Conservation (phyloP, 2,797 vertebrate genomes). For the Gouania willdenowi region DNA sequence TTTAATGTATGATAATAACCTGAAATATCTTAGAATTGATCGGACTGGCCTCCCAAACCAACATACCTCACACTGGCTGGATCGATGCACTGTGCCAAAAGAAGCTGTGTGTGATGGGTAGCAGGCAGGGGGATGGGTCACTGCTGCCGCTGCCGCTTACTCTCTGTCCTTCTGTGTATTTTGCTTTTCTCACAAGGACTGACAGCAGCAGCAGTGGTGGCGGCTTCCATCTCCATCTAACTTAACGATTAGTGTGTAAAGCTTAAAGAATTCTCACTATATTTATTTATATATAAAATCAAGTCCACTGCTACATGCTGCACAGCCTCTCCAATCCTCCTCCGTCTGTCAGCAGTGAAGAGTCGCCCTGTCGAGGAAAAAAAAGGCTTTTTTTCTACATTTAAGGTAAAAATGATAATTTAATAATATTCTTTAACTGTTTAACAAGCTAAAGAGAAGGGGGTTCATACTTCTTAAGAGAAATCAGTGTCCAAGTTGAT, state of each 20-base stretch:
- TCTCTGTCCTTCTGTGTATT: slow-evolving; percentile 22
- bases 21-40: background rate
- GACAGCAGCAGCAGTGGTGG: background rate
- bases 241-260: slow-evolving; percentile 17
- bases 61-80: slow-evolving; percentile 30
- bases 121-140: slow-evolving; percentile 62
- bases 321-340: slow-evolving; percentile 14
- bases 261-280: too few species aligned
- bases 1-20: too few species aligned
- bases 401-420: slow-evolving; percentile 53
- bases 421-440: too few species aligned
- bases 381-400: slow-evolving; percentile 4
- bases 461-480: too few species aligned
- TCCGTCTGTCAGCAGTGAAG: slow-evolving; percentile 3
- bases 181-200: slow-evolving; percentile 21
- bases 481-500: too few species aligned
- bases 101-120: slow-evolving; percentile 55
- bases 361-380: slow-evolving; percentile 13
- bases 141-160: slow-evolving; percentile 34
- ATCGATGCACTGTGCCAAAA: slow-evolving; percentile 50
- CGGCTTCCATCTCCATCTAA: slow-evolving; percentile 3
- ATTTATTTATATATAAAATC: too few species aligned
- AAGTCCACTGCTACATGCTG: slow-evolving; percentile 6
- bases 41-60: background rate
- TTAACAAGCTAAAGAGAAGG: too few species aligned